Evolutionary conservation across 2,113 vertebrate genomes (phyloP), one percentile per base, ranked within the genome.

Genomic region (Anolis carolinensis): DNA sequence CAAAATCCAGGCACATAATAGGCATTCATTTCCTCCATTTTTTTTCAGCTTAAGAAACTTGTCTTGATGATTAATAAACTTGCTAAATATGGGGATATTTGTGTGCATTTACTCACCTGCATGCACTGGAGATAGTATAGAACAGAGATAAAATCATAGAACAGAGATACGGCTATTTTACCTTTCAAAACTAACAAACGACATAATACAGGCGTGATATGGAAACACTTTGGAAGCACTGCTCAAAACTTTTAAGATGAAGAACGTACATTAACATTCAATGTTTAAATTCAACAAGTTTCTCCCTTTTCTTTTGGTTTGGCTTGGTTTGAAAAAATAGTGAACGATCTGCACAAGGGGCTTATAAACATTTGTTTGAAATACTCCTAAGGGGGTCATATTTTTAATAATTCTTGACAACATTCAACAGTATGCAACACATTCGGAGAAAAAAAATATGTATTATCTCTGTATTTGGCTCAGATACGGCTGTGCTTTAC

Each of bases 401-500:
- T 67, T 81, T 50, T 74, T 86, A 90, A 91, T 30, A 84, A 87
- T 91, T 93, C 94, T 78, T 73, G 89, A 88, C 89, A 90, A 32
- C 88, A 94, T 95, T 88, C 70, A 87, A 97, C 89, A 96, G 91
- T 88, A 93, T 32, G 65, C n/a, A 93, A 92, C 4, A 96, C 90
- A 95, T 92, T 93, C 95, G 95, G 94, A 96, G 93, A 79, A 93
- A 91, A 96, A 68, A 92, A 90, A 44, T 44, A 44, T 44, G 39
- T 85, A 89, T 89, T 86, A 89, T 95, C 55, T 96, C 92, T 92
- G 92, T 92, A 95, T 79, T 86, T 89, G 90, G 87, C 93, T 96
- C 94, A 96, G 94, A 85, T 92, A 95, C 88, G 93, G 94, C 95
- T 95, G 94, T 90, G 86, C 83, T 92, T 94, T 93, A 96, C 94